phyloP scores from a whole-genome alignment of 1,140 invertebrate species.

The Mercenaria mercenaria region DNA sequence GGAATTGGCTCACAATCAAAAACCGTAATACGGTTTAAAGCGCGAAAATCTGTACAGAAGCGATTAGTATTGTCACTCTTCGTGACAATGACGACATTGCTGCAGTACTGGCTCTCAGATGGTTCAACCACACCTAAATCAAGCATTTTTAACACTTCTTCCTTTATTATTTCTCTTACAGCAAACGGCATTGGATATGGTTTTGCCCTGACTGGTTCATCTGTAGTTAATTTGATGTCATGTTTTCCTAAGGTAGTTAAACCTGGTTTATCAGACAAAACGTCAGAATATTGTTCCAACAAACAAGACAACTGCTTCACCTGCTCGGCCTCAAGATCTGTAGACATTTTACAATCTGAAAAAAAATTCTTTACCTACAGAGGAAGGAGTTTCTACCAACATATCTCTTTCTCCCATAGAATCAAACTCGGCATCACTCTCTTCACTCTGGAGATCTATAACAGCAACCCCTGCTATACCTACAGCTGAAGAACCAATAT shows the following conservation, averaged over 20 bases:
- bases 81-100: slow-evolving; percentile 37
- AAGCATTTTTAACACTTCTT: slow-evolving; percentile 27
- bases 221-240: slow-evolving; percentile 56
- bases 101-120: neutral
- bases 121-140: slow-evolving; percentile 23
- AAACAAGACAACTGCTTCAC: slow-evolving; percentile 1
- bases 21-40: slow-evolving; percentile 70
- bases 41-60: slow-evolving; percentile 81
- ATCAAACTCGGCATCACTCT: neutral
- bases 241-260: slow-evolving; percentile 52
- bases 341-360: slow-evolving; percentile 42
- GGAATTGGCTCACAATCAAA: slow-evolving; percentile 63
- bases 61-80: slow-evolving; percentile 86
- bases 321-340: slow-evolving; percentile 42
- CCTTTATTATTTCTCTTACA: neutral
- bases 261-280: slow-evolving; percentile 62
- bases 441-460: neutral
- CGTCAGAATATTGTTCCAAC: slow-evolving; percentile 45
- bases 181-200: slow-evolving; percentile 49
- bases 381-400: neutral
- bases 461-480: neutral
- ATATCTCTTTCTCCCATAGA: neutral
- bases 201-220: slow-evolving; percentile 53
- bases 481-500: neutral
- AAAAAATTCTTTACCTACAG: slow-evolving; percentile 31